Evolutionary conservation across 2,797 vertebrate species (phyloP), one percentile per base, ranked within the genome.

Genomic region (Phalloptychus januarius): DNA sequence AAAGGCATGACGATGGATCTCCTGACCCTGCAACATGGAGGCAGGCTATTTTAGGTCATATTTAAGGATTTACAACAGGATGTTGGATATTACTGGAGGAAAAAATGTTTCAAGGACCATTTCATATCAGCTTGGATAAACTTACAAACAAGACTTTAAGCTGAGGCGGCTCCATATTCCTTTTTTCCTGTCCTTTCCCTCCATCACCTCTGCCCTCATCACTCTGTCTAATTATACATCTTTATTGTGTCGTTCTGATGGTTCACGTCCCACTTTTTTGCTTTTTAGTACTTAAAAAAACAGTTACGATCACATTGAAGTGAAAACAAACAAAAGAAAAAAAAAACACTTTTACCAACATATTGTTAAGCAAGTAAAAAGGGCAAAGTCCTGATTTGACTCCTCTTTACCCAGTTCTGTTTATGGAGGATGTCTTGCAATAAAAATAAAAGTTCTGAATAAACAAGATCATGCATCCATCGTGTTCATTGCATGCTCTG

Each of bases 401-500:
- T 67, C 46, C n/a, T 3, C 72, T n/a, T 46, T 48, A 38, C 31
- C 25, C 79, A 56, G 48, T 46, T 18, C 4, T 61, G 25, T 46
- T 79, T 18, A 83, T 74, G 38, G 42, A 56, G 8, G 11, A n/a
- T 79, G 54, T 87, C 46, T 78, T 33, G 52, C 81, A 74, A 79
- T 79, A 85, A 70, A 78, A 75, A 79, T 73, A 46, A 84, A 77
- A 56, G 3, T 75, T 81, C 45, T 61, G 80, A 54, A 77, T 82
- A 86, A 92, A 83, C 82, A 89, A 82, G 11, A 87, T 87, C 74
- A 70, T 79, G 80, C 74, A 89, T 85, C 80, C 77, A 87, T 89
- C 84, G 79, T 0, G 45, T 45, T 79, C 77, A 88, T 25, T 83
- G 75, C 82, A 69, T 33, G 48, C 72, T 84, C 83, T 79, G 88